phyloP scores from a whole-genome alignment of 1,140 invertebrate genomes.

The Schlechtendalia chinensis region DNA sequence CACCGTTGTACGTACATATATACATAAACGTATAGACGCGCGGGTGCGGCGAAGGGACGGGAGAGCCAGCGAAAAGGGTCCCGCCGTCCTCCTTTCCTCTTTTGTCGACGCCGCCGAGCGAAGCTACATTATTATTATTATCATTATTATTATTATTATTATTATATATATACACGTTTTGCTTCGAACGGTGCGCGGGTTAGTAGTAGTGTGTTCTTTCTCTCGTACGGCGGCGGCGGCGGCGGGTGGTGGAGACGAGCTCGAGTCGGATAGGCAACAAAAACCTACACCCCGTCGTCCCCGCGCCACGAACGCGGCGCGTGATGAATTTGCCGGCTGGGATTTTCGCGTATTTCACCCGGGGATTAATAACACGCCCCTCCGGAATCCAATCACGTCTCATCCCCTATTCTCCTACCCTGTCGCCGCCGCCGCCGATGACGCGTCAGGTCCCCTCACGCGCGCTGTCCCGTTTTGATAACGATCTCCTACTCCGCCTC shows the following conservation, averaged over 20 bases:
- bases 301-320: neutral
- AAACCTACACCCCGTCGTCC: neutral
- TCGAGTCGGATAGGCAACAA: neutral
- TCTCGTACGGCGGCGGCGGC: neutral
- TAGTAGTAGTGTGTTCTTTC: neutral
- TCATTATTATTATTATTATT: constrained; percentile 30
- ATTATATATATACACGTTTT: neutral
- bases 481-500: constrained; percentile 24
- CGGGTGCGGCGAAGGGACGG: neutral
- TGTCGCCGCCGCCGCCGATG: neutral
- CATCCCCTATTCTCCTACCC: no score
- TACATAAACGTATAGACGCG: neutral
- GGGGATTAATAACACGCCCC: constrained; percentile 46
- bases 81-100: no score
- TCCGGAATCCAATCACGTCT: constrained; percentile 48
- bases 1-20: neutral
- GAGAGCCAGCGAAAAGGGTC: neutral
- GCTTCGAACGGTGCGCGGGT: no score
- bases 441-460: neutral
- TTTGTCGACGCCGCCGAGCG: neutral
- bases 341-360: constrained; percentile 42
- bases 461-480: constrained; percentile 36
- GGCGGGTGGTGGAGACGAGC: neutral
- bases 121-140: constrained; percentile 20
- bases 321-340: constrained; percentile 43